Conservation (phyloP, 2,888 invertebrate genomes). For the Hartigia nigra region DNA sequence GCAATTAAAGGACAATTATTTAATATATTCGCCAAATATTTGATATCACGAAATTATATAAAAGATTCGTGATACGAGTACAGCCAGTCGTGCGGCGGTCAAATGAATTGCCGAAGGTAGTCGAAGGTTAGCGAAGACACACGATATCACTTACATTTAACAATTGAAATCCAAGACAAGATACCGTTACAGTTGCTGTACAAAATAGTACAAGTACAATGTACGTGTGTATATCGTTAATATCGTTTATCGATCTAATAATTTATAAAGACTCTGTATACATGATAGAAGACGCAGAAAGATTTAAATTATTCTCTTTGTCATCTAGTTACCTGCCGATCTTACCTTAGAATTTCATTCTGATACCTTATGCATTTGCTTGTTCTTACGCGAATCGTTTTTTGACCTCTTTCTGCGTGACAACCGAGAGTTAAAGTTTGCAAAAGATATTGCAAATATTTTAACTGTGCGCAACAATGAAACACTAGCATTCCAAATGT, state of each 20-base stretch:
- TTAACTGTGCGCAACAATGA: background rate
- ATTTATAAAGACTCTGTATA: background rate
- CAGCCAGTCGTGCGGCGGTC: background rate
- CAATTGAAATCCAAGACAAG: conserved; percentile 35
- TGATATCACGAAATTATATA: background rate
- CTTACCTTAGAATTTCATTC: background rate
- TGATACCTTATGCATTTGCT: background rate
- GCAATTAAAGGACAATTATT: conserved; percentile 17
- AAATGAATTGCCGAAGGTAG: background rate
- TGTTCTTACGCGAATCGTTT: background rate
- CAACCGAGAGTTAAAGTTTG: background rate
- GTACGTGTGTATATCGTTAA: conserved; percentile 30
- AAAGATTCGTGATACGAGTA: background rate
- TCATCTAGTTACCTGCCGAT: background rate
- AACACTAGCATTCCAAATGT: background rate
- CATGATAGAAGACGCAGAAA: background rate
- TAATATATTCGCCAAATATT: conserved; percentile 15
- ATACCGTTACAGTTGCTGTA: conserved; percentile 33
- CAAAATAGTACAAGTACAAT: conserved; percentile 30
- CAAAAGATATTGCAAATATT: conserved; percentile 1
- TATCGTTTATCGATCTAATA: conserved; percentile 28
- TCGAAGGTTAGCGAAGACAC: background rate
- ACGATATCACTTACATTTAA: conserved; percentile 22
- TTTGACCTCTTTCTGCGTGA: background rate
- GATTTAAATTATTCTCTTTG: background rate